Percentiles rank a stretch among this genome's conserved stretches.
Conservation (phyloP, 2,113 vertebrate genomes). For the Rhinoderma darwinii region DNA sequence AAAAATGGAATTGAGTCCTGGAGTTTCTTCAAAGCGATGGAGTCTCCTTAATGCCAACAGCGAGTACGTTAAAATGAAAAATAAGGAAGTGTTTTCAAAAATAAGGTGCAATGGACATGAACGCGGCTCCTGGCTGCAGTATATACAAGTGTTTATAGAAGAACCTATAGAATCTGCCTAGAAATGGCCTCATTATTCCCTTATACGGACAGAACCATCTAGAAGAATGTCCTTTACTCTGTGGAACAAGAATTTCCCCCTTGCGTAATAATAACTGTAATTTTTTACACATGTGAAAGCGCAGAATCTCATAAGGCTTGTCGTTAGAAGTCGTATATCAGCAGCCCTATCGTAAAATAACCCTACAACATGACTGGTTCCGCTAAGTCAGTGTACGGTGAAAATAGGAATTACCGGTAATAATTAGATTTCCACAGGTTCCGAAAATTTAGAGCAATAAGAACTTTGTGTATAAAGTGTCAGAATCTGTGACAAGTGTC, state of each 20-base stretch:
- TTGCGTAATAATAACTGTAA: conserved; percentile 1
- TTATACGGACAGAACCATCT: not conserved
- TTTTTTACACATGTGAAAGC: conserved; percentile 1
- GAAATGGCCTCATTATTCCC: not conserved
- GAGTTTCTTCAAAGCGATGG: conserved; percentile 72
- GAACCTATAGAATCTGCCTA: not conserved
- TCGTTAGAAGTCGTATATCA: not conserved
- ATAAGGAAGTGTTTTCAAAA: conserved; percentile 62
- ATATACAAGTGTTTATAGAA: not conserved
- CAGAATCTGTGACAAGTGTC: not conserved
- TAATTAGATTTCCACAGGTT: not conserved
- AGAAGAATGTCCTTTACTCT: not conserved
- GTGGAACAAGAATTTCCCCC: not conserved
- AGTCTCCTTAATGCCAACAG: conserved; percentile 65
- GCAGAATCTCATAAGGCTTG: not conserved
- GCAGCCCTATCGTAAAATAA: not conserved
- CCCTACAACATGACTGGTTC: not conserved
- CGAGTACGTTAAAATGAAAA: conserved; percentile 53
- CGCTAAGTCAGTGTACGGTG: not conserved
- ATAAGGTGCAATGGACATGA: conserved; percentile 65
- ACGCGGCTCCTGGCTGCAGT: not conserved
- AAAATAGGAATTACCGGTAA: not conserved
- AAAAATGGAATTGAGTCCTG: conserved; percentile 69
- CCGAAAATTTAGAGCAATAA: not conserved
- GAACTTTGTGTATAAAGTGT: not conserved